These are phyloP conservation scores for Zaprionus davidi DNA, from an alignment of 1,140 invertebrate genomes.

Conservation along the genomic window DNA sequence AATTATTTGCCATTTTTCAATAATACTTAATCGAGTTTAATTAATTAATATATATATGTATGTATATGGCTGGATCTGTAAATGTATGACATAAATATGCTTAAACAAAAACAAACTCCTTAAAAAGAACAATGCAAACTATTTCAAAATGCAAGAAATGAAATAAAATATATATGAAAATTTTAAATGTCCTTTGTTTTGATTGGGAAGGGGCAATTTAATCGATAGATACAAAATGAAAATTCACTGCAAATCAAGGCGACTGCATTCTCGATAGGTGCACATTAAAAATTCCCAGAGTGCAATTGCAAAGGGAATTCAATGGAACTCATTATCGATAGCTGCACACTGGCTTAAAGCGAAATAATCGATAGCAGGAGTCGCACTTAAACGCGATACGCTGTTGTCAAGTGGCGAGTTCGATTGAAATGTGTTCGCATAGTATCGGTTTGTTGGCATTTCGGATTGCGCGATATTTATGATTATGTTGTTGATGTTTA, in stretches of 20 bases:
- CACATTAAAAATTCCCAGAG: too few species aligned
- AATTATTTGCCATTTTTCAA: slow-evolving; percentile 67
- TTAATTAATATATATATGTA: slow-evolving; percentile 57
- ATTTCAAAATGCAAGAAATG: slow-evolving; percentile 51
- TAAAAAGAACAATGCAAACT: slow-evolving; percentile 43
- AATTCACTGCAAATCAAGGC: neutral
- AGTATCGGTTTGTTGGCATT: slow-evolving; percentile 6
- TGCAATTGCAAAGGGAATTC: too few species aligned
- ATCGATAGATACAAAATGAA: neutral
- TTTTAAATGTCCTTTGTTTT: slow-evolving; percentile 33
- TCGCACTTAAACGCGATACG: neutral
- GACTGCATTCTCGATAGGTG: too few species aligned
- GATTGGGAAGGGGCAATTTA: neutral
- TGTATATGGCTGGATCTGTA: slow-evolving; percentile 73
- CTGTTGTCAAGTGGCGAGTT: slow-evolving; percentile 4
- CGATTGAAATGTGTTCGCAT: slow-evolving; percentile 23
- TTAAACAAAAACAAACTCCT: slow-evolving; percentile 45
- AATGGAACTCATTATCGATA: too few species aligned
- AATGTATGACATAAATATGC: slow-evolving; percentile 60
- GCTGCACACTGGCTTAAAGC: neutral
- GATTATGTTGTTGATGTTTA: slow-evolving; percentile 47
- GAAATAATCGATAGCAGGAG: neutral
- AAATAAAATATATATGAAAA: slow-evolving; percentile 37
- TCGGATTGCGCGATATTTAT: slow-evolving; percentile 37
- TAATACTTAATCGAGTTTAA: slow-evolving; percentile 55